Base-by-base conservation (phyloP, 2,113 vertebrate genomes). In the Sterna hirundo region DNA sequence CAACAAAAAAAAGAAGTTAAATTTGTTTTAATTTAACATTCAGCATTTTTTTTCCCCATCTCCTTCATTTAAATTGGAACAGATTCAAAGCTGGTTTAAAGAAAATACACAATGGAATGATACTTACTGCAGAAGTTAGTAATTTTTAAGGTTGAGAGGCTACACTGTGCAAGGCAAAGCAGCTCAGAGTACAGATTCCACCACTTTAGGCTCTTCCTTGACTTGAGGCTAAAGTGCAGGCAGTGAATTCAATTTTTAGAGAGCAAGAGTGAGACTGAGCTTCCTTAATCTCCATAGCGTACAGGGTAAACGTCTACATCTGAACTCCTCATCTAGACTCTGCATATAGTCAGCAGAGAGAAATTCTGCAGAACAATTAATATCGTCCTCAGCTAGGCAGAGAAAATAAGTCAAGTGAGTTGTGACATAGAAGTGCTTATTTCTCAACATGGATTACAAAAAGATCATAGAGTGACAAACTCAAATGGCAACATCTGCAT, bases 391-490 rank as follows among this genome's bases (percentile, higher is more conserved):
- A 79, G 72, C 34, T 86, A 66, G 70, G 42, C 3, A 9, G 4
- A 84, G 65, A 71, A 95, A 95, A 82, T 46, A 80, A 89, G 44
- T 90, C 69, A 66, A 54, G 69, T 62, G 74, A 93, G 76, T 94
- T 87, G n/a, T 82, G 74, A 76, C 61, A 62, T 9, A 40, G 15
- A 62, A 84, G 14, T 75, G 15, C n/a, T 79, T 82, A 64, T 71
- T 94, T 80, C 57, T 91, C 91, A 79, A 51, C 7, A 7, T 38
- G 42, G 25, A 42, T 94, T 91, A 42, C n/a, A 42, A n/a, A 83
- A 89, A 71, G 57, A 68, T 82, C 52, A 29, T 15, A 32, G n/a
- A 88, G 66, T 47, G 57, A 68, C 61, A 79, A 93, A 84, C 29
- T 68, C 26, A 79, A 25, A 90, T 68, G 29, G 47, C 57, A 79